Evolutionary conservation across 2,113 vertebrate species (phyloP).

Genomic region (Sphaerodactylus townsendi): DNA sequence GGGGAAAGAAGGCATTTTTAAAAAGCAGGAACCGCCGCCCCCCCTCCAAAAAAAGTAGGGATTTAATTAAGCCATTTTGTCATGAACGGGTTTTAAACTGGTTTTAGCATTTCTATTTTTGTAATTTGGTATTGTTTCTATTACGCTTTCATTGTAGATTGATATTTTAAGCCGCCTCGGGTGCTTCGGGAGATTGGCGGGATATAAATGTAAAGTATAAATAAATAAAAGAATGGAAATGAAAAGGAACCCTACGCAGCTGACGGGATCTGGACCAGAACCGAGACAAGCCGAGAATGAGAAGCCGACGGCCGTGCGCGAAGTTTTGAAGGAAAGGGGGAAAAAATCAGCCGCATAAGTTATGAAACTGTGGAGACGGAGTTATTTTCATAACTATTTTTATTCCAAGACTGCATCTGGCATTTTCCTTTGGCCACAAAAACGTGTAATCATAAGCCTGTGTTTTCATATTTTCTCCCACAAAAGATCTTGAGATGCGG

Average conservation of each 20-base stretch:
- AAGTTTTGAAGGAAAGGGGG: constrained; percentile 8
- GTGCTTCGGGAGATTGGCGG: no score
- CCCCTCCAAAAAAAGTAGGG: neutral
- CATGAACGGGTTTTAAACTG: no score
- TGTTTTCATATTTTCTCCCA: neutral
- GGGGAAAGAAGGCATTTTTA: neutral
- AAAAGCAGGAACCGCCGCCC: no score
- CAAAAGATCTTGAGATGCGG: neutral
- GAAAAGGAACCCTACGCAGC: constrained; percentile 30
- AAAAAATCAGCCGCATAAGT: constrained; percentile 29
- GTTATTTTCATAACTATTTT: constrained; percentile 22
- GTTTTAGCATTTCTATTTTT: no score
- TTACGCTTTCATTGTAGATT: no score
- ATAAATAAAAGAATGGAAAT: no score
- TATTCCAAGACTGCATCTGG: constrained; percentile 1
- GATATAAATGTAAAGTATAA: no score
- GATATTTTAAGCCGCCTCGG: no score
- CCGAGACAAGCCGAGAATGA: constrained; percentile 34
- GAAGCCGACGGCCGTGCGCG: constrained; percentile 37
- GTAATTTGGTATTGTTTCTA: no score
- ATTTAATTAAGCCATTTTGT: constrained; percentile 14
- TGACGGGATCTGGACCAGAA: constrained; percentile 21
- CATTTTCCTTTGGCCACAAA: constrained; percentile 11
- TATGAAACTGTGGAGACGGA: neutral
- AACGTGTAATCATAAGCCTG: constrained; percentile 21